These are phyloP conservation scores for Phallusia fumigata DNA, from an alignment of 23 tunicate genomes.

Conservation along the genomic window DNA sequence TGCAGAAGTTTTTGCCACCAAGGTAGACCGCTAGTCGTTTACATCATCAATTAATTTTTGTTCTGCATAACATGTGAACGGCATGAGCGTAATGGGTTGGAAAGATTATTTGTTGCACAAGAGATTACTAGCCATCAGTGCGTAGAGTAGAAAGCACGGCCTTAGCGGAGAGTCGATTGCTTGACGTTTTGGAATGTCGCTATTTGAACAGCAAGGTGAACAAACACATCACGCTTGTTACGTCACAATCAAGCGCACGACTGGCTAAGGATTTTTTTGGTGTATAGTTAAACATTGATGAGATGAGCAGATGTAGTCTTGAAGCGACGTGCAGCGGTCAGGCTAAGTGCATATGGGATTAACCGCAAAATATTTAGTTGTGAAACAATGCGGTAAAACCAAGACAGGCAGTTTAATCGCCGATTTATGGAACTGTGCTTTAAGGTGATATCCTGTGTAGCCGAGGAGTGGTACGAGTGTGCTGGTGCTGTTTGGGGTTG, in stretches of 20 bases:
- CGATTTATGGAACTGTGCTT: too few relatives aligned
- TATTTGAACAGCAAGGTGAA: conserved; percentile 12
- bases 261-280: background rate
- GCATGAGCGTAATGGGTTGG: too few relatives aligned
- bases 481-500: background rate
- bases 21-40: too few relatives aligned
- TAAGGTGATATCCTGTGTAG: too few relatives aligned
- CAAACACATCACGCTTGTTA: conserved; percentile 6
- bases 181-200: conserved; percentile 13
- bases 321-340: background rate
- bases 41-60: too few relatives aligned
- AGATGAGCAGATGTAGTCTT: background rate
- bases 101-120: too few relatives aligned
- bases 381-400: background rate
- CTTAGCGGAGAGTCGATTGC: background rate
- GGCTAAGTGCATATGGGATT: too few relatives aligned
- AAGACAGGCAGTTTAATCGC: too few relatives aligned
- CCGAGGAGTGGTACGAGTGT: background rate
- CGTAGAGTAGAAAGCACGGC: too few relatives aligned
- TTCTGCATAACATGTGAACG: too few relatives aligned
- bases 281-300: background rate
- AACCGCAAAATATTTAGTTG: background rate
- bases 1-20: too few relatives aligned
- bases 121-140: too few relatives aligned
- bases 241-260: conserved; percentile 10